Evolutionary conservation across 2,888 invertebrate species (phyloP).

Genomic region (Aleiodes leptofemur): DNA sequence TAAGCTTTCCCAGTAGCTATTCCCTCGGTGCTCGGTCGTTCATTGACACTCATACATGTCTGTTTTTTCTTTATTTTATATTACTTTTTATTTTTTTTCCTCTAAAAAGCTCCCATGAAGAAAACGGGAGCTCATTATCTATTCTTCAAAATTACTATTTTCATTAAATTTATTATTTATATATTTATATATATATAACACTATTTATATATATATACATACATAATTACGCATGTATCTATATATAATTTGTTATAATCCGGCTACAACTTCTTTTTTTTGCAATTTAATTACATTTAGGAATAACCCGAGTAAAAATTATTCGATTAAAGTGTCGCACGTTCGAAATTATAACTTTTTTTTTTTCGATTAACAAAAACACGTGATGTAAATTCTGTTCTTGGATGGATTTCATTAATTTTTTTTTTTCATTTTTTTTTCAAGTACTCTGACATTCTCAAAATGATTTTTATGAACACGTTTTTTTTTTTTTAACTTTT

Average conservation of each 20-base stretch:
- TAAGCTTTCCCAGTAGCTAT: constrained; percentile 30
- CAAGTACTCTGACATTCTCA: constrained; percentile 24
- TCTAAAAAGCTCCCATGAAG: constrained; percentile 31
- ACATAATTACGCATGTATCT: no score
- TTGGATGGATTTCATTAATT: constrained; percentile 24
- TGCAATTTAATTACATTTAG: constrained; percentile 59
- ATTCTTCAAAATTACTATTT: constrained; percentile 33
- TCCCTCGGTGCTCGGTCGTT: neutral
- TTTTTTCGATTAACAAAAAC: constrained; percentile 66
- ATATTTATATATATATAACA: neutral
- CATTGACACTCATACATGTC: neutral
- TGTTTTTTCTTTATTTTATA: neutral
- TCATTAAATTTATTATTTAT: constrained; percentile 26
- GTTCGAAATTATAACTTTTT: neutral
- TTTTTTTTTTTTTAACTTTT: constrained; percentile 34
- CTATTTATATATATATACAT: no score
- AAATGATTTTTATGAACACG: constrained; percentile 45
- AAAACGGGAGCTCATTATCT: constrained; percentile 39
- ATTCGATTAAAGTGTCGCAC: constrained; percentile 65
- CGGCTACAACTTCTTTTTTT: constrained; percentile 6
- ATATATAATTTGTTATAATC: constrained; percentile 6
- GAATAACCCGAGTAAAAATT: constrained; percentile 59
- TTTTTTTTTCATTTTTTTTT: neutral
- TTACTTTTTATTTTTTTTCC: no score
- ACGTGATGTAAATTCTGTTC: constrained; percentile 40